These are phyloP conservation scores for Otocyon megalotis DNA, from an alignment of 2,113 vertebrate genomes.

Conservation along the genomic window DNA sequence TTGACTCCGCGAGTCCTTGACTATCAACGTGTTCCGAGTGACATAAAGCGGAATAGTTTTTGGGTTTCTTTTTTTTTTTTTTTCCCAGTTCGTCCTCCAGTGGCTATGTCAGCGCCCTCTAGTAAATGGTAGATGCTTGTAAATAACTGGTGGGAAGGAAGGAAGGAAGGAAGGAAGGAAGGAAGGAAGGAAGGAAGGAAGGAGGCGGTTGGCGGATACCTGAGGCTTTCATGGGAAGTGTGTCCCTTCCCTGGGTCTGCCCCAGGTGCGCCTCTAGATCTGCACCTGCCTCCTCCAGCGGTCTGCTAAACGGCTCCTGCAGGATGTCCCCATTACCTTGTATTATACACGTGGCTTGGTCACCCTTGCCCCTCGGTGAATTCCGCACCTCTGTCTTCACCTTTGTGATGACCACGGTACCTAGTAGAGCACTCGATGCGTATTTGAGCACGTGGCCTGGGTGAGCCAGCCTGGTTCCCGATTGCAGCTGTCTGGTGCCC, in stretches of 20 bases:
- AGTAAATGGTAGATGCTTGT: background rate
- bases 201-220: background rate
- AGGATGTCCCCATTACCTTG: background rate
- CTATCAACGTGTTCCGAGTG: slow-evolving; percentile 39
- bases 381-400: background rate
- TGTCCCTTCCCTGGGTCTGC: background rate
- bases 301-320: background rate
- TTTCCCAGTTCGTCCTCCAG: background rate
- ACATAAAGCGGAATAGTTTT: background rate
- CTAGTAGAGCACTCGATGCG: background rate
- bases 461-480: background rate
- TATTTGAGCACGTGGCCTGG: background rate
- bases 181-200: no score
- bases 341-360: background rate
- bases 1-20: slow-evolving; percentile 49
- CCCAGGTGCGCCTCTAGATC: background rate
- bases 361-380: background rate
- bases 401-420: background rate
- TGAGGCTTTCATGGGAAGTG: background rate
- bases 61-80: background rate
- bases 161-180: rapidly evolving
- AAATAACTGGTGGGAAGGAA: background rate
- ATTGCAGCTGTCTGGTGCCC: background rate
- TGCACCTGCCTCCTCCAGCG: background rate
- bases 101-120: background rate